Conservation (phyloP, 2,888 invertebrate species). For the Thymelicus lineola region DNA sequence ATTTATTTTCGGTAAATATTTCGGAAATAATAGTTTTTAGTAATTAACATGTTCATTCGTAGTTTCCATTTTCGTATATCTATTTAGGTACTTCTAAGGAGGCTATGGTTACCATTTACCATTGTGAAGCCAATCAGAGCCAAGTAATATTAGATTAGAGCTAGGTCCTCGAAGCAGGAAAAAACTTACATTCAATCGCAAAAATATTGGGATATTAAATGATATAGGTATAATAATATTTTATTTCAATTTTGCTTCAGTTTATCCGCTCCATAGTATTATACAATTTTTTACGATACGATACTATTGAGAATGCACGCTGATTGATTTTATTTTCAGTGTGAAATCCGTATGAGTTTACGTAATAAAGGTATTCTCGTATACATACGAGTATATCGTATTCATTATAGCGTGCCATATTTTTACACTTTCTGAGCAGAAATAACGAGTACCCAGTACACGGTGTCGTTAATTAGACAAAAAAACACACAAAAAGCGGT, state of each 20-base stretch:
- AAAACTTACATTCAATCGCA: too few relatives aligned
- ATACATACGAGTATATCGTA: slow-evolving; percentile 34
- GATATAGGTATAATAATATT: too few relatives aligned
- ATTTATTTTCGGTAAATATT: too few relatives aligned
- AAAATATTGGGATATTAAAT: neutral
- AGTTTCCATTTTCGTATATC: too few relatives aligned
- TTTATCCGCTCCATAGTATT: neutral
- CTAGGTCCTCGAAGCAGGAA: too few relatives aligned
- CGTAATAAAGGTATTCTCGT: neutral
- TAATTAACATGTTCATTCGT: too few relatives aligned
- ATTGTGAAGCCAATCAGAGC: too few relatives aligned
- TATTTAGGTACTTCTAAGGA: too few relatives aligned
- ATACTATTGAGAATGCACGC: neutral
- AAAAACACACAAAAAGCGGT: neutral
- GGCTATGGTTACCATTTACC: too few relatives aligned
- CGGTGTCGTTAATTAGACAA: slow-evolving; percentile 1
- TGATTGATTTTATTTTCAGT: neutral
- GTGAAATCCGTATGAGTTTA: slow-evolving; percentile 1
- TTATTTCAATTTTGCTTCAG: too few relatives aligned
- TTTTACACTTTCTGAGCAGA: slow-evolving; percentile 49
- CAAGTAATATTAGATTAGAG: too few relatives aligned
- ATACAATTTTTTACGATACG: neutral
- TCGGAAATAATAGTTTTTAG: too few relatives aligned
- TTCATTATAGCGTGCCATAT: slow-evolving; percentile 48
- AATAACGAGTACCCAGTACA: slow-evolving; percentile 56